Percentiles rank a stretch among this genome's conserved stretches.
phyloP scores from a whole-genome alignment of 2,797 vertebrate species.

The Helostoma temminkii region DNA sequence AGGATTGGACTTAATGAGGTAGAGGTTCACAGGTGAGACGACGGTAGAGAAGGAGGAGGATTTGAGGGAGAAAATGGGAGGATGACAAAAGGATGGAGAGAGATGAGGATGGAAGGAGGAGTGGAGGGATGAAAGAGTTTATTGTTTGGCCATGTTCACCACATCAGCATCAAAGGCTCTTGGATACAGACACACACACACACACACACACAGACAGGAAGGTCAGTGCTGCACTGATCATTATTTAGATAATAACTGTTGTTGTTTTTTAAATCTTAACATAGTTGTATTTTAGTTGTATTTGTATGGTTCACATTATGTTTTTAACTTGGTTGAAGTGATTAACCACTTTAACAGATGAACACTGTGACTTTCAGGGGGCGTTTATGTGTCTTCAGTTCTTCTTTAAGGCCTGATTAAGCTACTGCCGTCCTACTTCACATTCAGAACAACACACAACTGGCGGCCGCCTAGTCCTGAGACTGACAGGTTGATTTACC shows the following conservation, averaged over 20 bases:
- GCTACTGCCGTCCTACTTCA: slow-evolving; percentile 18
- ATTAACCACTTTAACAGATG: slow-evolving; percentile 27
- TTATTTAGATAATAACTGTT: slow-evolving; percentile 13
- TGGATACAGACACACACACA: slow-evolving; percentile 14
- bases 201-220: neutral
- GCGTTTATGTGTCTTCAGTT: slow-evolving; percentile 23
- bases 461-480: slow-evolving; percentile 21
- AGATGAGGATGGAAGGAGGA: slow-evolving; percentile 20
- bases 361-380: slow-evolving; percentile 28
- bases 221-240: slow-evolving; percentile 3
- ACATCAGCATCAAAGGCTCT: slow-evolving; percentile 52
- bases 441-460: slow-evolving; percentile 17
- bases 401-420: slow-evolving; percentile 12
- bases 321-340: too few species aligned
- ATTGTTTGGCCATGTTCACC: slow-evolving; percentile 42
- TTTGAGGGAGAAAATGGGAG: slow-evolving; percentile 41
- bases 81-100: slow-evolving; percentile 13
- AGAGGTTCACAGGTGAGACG: neutral
- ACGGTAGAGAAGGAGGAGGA: neutral
- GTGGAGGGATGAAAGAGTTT: slow-evolving; percentile 28
- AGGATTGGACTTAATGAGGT: neutral
- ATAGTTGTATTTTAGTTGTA: too few species aligned
- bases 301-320: too few species aligned
- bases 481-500: slow-evolving; percentile 32
- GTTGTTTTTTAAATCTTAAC: too few species aligned